Conservation (phyloP, 2,113 vertebrate species). For the Pardalotus punctatus region DNA sequence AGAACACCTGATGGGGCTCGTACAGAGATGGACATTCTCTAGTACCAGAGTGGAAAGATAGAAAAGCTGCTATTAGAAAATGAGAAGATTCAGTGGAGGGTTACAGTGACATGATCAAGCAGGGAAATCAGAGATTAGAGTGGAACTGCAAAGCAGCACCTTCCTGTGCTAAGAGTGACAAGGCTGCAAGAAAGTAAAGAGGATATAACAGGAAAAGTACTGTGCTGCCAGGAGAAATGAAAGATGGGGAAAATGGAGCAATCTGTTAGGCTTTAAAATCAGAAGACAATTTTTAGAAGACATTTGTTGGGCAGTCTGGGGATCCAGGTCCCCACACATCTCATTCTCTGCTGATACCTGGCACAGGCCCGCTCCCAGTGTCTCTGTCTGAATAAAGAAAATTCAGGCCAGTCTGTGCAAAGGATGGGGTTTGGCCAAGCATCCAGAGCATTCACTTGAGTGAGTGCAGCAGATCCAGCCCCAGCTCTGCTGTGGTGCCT, state of each 20-base stretch:
- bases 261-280: not conserved
- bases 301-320: not conserved
- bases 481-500: not conserved
- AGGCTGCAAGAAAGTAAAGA: not conserved
- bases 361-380: not conserved
- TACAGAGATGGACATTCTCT: not conserved
- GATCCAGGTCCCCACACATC: not conserved
- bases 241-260: not conserved
- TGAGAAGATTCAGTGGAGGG: not conserved
- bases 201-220: not conserved
- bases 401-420: not conserved
- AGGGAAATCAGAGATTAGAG: not conserved
- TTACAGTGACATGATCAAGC: not conserved
- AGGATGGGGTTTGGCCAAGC: not conserved
- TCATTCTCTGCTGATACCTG: not conserved
- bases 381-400: not conserved
- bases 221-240: not conserved
- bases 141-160: not conserved
- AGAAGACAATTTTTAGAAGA: not conserved
- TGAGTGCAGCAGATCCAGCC: not conserved
- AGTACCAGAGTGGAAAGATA: not conserved
- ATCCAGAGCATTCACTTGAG: not conserved
- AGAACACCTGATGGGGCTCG: not conserved
- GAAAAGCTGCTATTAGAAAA: not conserved
- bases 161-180: not conserved